phyloP scores from a whole-genome alignment of 2,888 invertebrate genomes.

The Macaria notata region DNA sequence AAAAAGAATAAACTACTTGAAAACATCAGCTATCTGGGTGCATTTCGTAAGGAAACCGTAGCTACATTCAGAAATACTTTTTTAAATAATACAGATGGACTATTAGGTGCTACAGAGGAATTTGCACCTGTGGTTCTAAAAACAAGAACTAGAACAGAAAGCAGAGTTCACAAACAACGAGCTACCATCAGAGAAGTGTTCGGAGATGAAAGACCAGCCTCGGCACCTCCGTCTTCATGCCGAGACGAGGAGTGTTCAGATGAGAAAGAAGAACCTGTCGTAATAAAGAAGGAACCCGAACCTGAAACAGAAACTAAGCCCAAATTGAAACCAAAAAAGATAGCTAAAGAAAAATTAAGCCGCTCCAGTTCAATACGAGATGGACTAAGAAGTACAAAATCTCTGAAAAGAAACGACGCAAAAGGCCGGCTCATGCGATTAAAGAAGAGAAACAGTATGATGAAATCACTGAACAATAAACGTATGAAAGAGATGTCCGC shows the following conservation, averaged over 20 bases:
- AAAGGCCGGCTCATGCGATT: conserved; percentile 70
- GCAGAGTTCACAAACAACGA: conserved; percentile 86
- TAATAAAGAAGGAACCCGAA: conserved; percentile 54
- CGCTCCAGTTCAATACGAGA: conserved; percentile 73
- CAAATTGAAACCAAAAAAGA: conserved; percentile 69
- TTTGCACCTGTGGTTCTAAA: conserved; percentile 88
- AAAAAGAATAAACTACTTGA: conserved; percentile 78
- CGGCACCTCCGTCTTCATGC: conserved; percentile 88
- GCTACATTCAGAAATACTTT: conserved; percentile 86
- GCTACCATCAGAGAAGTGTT: conserved; percentile 92
- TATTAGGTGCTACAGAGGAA: conserved; percentile 81
- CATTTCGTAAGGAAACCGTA: conserved; percentile 86
- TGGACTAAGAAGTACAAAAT: conserved; percentile 73
- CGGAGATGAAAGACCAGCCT: conserved; percentile 90
- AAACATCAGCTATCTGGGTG: conserved; percentile 83
- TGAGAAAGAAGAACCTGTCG: conserved; percentile 49
- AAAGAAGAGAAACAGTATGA: conserved; percentile 74
- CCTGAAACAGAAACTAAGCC: conserved; percentile 48
- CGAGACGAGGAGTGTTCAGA: conserved; percentile 67
- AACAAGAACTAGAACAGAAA: conserved; percentile 89
- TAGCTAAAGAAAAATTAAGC: conserved; percentile 67
- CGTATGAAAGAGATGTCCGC: conserved; percentile 63
- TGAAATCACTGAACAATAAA: conserved; percentile 69
- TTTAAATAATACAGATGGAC: conserved; percentile 83
- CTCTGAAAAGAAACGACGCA: conserved; percentile 71